Percentiles rank a stretch among this genome's conserved stretches.
phyloP scores from a whole-genome alignment of 2,797 vertebrate genomes.

The Acipenser oxyrinchus region DNA sequence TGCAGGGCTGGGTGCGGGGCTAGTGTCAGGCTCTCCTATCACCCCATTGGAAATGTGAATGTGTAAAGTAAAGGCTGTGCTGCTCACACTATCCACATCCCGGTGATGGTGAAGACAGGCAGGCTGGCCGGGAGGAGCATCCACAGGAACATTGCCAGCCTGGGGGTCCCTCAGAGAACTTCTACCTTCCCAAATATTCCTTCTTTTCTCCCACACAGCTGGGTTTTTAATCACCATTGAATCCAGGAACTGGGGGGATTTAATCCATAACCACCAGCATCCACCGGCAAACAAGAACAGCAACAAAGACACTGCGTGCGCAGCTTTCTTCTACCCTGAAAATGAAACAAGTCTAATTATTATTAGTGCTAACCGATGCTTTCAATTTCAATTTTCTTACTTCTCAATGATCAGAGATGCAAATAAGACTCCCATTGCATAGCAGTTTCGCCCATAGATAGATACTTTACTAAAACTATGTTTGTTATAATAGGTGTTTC shows the following conservation, averaged over 20 bases:
- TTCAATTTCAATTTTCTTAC: not conserved
- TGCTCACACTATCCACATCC: conserved; percentile 83
- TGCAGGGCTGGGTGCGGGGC: too few species aligned
- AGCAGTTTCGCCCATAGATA: not conserved
- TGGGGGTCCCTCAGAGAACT: conserved; percentile 1
- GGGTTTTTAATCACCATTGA: conserved; percentile 16
- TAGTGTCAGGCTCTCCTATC: too few species aligned
- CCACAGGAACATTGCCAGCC: conserved; percentile 68
- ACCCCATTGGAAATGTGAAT: too few species aligned
- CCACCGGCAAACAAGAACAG: not conserved
- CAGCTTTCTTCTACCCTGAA: not conserved
- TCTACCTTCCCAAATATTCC: not conserved
- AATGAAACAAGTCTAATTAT: not conserved
- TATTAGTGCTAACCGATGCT: not conserved
- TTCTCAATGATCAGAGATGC: conserved; percentile 1
- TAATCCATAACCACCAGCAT: conserved; percentile 1
- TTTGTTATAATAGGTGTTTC: not conserved
- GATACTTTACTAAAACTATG: not conserved
- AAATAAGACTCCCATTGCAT: not conserved
- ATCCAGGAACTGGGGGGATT: conserved; percentile 3
- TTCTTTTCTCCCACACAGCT: conserved; percentile 15
- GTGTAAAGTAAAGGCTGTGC: not conserved
- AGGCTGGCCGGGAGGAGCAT: conserved; percentile 74
- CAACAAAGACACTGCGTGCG: not conserved
- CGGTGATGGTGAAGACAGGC: conserved; percentile 73